phyloP scores from a whole-genome alignment of 2,888 invertebrate genomes.

The Morpho achilles region DNA sequence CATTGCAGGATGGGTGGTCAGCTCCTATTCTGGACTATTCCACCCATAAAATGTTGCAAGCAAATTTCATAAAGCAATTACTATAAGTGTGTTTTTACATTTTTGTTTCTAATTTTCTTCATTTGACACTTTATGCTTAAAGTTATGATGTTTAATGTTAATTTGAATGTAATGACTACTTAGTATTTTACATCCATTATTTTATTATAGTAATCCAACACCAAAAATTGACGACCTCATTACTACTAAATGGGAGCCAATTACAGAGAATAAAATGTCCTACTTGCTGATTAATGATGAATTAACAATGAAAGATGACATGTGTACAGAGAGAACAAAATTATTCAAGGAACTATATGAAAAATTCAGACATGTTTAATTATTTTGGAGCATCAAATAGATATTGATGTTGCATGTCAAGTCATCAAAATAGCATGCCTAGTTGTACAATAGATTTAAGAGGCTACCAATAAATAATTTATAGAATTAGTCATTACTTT shows the following conservation, averaged over 20 bases:
- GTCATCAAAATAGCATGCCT: neutral
- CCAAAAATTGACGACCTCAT: constrained; percentile 43
- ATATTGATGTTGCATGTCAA: neutral
- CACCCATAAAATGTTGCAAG: too few relatives aligned
- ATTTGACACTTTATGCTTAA: too few relatives aligned
- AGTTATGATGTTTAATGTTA: too few relatives aligned
- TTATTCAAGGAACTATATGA: constrained; percentile 52
- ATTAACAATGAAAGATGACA: constrained; percentile 49
- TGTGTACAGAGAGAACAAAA: constrained; percentile 50
- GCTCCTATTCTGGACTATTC: too few relatives aligned
- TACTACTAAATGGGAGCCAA: constrained; percentile 55
- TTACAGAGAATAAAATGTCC: constrained; percentile 37
- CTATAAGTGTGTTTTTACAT: neutral
- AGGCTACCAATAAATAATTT: too few relatives aligned
- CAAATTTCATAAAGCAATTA: too few relatives aligned
- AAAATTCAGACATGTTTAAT: constrained; percentile 32
- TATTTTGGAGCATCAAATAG: neutral
- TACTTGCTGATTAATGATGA: constrained; percentile 55
- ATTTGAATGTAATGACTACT: too few relatives aligned
- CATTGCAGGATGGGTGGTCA: too few relatives aligned
- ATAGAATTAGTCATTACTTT: too few relatives aligned
- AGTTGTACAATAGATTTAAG: too few relatives aligned
- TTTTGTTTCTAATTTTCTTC: neutral
- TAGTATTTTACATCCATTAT: neutral
- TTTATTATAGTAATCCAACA: constrained; percentile 58